Conservation (phyloP, 2,797 vertebrate species). For the Tragelaphus oryx region DNA sequence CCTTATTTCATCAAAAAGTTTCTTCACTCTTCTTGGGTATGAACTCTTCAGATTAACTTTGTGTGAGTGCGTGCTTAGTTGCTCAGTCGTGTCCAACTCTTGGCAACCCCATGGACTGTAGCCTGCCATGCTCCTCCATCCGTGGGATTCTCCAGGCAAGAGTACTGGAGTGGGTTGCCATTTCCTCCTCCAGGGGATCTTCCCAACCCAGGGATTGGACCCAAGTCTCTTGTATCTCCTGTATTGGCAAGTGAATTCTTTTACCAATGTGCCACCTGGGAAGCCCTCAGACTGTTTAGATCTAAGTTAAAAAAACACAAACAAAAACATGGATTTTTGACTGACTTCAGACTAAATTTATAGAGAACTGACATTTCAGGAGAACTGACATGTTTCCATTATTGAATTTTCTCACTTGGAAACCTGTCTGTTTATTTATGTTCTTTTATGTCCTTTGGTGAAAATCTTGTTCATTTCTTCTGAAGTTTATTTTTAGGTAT, state of each 20-base stretch:
- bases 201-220: neutral
- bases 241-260: neutral
- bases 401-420: neutral
- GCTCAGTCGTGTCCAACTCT: neutral
- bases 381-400: neutral
- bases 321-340: neutral
- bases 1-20: neutral
- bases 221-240: neutral
- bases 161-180: neutral
- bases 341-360: neutral
- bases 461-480: conserved; percentile 10
- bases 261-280: neutral
- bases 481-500: conserved; percentile 25
- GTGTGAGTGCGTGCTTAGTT: neutral
- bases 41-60: conserved; percentile 7
- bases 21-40: neutral
- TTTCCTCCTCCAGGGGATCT: neutral
- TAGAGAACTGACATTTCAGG: neutral
- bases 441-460: neutral
- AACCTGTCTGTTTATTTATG: neutral
- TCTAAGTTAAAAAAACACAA: neutral
- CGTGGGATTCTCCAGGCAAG: neutral
- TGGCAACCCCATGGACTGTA: neutral
- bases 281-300: neutral
- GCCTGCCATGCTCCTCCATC: neutral